phyloP scores from a whole-genome alignment of 2,888 invertebrate genomes.

The Drosophila stalkeri region DNA sequence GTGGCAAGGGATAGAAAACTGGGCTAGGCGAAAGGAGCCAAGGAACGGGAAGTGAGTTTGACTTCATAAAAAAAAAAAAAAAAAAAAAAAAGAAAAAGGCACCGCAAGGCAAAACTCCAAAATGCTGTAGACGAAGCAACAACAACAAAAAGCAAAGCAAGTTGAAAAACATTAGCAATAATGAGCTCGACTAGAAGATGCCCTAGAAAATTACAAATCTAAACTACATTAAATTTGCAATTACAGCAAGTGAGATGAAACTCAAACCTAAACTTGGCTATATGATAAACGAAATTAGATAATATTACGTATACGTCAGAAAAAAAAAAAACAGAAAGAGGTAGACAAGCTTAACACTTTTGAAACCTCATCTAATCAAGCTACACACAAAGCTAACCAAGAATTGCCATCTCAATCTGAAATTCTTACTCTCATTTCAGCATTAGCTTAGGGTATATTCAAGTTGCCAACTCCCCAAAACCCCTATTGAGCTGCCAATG shows the following conservation, averaged over 20 bases:
- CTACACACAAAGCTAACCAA: background rate
- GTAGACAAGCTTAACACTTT: background rate
- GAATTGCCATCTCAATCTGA: no score
- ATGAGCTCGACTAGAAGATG: background rate
- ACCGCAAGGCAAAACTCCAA: constrained; percentile 54
- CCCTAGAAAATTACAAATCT: background rate
- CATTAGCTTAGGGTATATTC: background rate
- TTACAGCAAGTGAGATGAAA: no score
- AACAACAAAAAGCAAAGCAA: constrained; percentile 15
- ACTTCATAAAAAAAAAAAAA: constrained; percentile 40
- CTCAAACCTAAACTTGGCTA: no score
- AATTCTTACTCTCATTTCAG: no score
- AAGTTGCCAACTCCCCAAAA: background rate
- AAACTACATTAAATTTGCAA: background rate
- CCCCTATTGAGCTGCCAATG: background rate
- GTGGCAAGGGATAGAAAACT: background rate
- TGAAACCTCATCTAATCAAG: background rate
- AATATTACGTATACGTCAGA: background rate
- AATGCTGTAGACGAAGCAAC: constrained; percentile 35
- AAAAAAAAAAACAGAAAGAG: no score
- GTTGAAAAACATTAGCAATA: no score
- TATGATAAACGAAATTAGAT: background rate
- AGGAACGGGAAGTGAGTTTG: background rate
- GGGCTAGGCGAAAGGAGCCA: background rate
- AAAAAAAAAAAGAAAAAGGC: constrained; percentile 29